Evolutionary conservation across 2,797 vertebrate species (phyloP).

Genomic region (Sebastes kiyomatsui): DNA sequence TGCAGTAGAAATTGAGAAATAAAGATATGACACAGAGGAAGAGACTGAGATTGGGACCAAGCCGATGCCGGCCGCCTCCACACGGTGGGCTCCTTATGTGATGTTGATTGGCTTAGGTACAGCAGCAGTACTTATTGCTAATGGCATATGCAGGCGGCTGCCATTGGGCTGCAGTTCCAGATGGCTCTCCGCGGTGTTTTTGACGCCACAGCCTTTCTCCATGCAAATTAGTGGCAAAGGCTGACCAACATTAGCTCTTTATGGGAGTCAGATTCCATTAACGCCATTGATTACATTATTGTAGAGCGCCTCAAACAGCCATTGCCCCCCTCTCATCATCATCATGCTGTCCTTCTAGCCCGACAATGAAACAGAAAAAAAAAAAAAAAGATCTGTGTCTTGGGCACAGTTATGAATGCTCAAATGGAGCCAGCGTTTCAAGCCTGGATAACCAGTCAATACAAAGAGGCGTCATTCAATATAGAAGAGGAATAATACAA

Average conservation of each 20-base stretch:
- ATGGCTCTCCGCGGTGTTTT: conserved; percentile 56
- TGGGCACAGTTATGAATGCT: conserved; percentile 14
- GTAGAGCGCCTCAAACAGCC: conserved; percentile 33
- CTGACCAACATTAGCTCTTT: conserved; percentile 61
- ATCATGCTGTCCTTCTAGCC: conserved; percentile 22
- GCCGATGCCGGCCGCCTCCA: conserved; percentile 21
- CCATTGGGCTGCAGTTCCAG: conserved; percentile 55
- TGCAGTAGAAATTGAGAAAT: not conserved
- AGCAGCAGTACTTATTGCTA: conserved; percentile 38
- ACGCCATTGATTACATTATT: conserved; percentile 41
- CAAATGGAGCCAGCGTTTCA: not conserved
- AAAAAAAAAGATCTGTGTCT: conserved; percentile 19
- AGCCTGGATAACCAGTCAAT: conserved; percentile 26
- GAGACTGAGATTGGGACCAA: not conserved
- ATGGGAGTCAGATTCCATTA: conserved; percentile 56
- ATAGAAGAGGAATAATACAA: conserved; percentile 6
- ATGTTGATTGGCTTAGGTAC: conserved; percentile 53
- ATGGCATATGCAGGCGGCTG: conserved; percentile 40
- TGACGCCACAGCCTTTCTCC: conserved; percentile 39
- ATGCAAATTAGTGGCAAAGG: conserved; percentile 49
- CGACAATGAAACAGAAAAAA: conserved; percentile 11
- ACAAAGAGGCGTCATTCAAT: conserved; percentile 35
- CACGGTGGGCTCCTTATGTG: conserved; percentile 28
- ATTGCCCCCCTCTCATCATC: conserved; percentile 37
- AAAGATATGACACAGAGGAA: conserved; percentile 8